Percentiles rank a stretch among this genome's conserved stretches.
phyloP scores from a whole-genome alignment of 2,888 invertebrate species.

The Parnassius mnemosyne region DNA sequence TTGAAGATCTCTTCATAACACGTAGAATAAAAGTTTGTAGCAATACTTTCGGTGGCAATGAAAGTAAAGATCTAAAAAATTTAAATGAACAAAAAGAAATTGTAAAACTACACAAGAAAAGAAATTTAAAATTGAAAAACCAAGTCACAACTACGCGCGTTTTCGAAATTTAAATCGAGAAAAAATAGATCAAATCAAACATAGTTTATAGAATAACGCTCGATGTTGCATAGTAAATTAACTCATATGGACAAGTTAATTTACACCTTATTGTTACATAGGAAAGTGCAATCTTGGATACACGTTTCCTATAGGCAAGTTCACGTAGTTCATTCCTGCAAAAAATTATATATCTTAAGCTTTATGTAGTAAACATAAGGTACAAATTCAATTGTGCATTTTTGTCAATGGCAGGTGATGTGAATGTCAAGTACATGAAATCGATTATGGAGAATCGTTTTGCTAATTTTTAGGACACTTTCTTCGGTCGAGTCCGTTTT shows the following conservation, averaged over 20 bases:
- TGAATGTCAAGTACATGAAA: slow-evolving; percentile 77
- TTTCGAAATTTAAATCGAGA: slow-evolving; percentile 53
- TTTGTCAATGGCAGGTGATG: slow-evolving; percentile 33
- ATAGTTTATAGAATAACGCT: slow-evolving; percentile 30
- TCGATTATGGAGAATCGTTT: slow-evolving; percentile 55
- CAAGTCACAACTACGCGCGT: slow-evolving; percentile 49
- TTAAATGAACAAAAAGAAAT: slow-evolving; percentile 7
- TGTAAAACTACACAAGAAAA: slow-evolving; percentile 10
- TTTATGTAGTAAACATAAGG: not conserved
- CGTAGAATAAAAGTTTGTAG: slow-evolving; percentile 21
- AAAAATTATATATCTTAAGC: slow-evolving; percentile 8
- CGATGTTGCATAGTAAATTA: slow-evolving; percentile 48
- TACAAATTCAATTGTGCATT: slow-evolving; percentile 3
- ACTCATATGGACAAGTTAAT: slow-evolving; percentile 27
- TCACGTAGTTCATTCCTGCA: slow-evolving; percentile 7
- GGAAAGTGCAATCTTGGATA: slow-evolving; percentile 40
- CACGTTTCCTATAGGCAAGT: slow-evolving; percentile 20
- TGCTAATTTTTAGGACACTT: slow-evolving; percentile 65
- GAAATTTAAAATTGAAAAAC: slow-evolving; percentile 44
- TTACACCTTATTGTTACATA: slow-evolving; percentile 33
- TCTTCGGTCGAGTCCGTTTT: slow-evolving; percentile 46
- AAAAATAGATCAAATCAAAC: slow-evolving; percentile 20
- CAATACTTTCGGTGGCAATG: slow-evolving; percentile 17
- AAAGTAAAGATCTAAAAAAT: slow-evolving; percentile 15
- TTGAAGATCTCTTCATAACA: not conserved